Evolutionary conservation across 2,797 vertebrate species (phyloP).

Genomic region (Sebastes wilsoni): DNA sequence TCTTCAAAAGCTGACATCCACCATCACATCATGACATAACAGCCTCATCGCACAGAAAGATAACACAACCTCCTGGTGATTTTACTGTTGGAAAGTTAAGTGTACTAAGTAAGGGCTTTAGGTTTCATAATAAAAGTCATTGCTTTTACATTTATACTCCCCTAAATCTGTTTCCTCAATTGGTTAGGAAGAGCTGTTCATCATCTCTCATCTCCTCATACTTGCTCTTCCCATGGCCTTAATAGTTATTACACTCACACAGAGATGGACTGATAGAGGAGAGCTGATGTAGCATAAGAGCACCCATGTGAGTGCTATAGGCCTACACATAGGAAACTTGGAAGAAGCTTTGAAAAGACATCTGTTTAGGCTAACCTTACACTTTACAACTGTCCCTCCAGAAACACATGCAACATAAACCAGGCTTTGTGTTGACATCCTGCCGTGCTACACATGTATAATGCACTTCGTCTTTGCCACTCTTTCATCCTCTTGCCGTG

Average conservation of each 20-base stretch:
- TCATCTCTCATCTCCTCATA: constrained; percentile 50
- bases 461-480: constrained; percentile 34
- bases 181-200: constrained; percentile 35
- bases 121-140: constrained; percentile 56
- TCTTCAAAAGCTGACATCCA: constrained; percentile 26
- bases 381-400: constrained; percentile 50
- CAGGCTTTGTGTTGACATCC: constrained; percentile 52
- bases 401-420: constrained; percentile 60
- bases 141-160: constrained; percentile 32
- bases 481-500: constrained; percentile 8
- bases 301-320: constrained; percentile 21
- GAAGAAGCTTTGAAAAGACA: constrained; percentile 50
- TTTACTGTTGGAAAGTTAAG: constrained; percentile 43
- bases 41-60: constrained; percentile 27
- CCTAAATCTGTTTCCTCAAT: constrained; percentile 62
- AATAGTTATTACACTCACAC: constrained; percentile 15
- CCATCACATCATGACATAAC: constrained; percentile 32
- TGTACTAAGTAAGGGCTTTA: constrained; percentile 32
- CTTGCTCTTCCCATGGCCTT: constrained; percentile 15
- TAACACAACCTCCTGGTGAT: constrained; percentile 42
- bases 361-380: constrained; percentile 62
- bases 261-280: constrained; percentile 3
- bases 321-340: constrained; percentile 17
- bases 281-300: constrained; percentile 25
- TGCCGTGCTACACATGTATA: constrained; percentile 22